Evolutionary conservation across 2,888 invertebrate species (phyloP).

Genomic region (Rhamnusium bicolor): DNA sequence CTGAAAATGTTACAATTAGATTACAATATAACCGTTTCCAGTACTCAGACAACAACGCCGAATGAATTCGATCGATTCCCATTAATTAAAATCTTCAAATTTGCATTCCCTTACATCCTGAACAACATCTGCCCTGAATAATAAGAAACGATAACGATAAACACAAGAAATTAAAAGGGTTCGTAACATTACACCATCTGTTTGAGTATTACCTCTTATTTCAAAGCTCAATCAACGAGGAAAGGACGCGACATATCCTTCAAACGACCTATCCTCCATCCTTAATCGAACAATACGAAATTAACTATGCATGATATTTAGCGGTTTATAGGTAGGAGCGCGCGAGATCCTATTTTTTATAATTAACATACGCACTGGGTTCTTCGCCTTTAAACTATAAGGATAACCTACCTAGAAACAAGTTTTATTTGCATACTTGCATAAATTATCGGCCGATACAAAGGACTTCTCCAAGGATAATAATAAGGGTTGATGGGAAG

Average conservation of each 20-base stretch:
- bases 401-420: slow-evolving; percentile 50
- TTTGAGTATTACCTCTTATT: slow-evolving; percentile 32
- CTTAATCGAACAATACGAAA: slow-evolving; percentile 50
- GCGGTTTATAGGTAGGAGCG: slow-evolving; percentile 35
- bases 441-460: slow-evolving; percentile 53
- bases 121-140: slow-evolving; percentile 44
- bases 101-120: slow-evolving; percentile 50
- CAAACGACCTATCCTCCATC: slow-evolving; percentile 38
- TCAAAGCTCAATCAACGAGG: not conserved
- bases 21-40: not conserved
- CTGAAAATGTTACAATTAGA: not conserved
- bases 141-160: slow-evolving; percentile 49
- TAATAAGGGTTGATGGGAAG: slow-evolving; percentile 51
- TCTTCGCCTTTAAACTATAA: slow-evolving; percentile 33
- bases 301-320: slow-evolving; percentile 60
- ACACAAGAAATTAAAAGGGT: slow-evolving; percentile 51
- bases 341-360: slow-evolving; percentile 12
- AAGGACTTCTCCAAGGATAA: slow-evolving; percentile 42
- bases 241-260: slow-evolving; percentile 39
- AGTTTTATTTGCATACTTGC: slow-evolving; percentile 56
- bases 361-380: slow-evolving; percentile 25
- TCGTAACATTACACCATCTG: slow-evolving; percentile 41
- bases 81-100: slow-evolving; percentile 45
- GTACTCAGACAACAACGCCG: slow-evolving; percentile 10
- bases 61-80: slow-evolving; percentile 31